These are phyloP conservation scores for Garra rufa DNA, from an alignment of 2,113 vertebrate genomes.

Conservation along the genomic window DNA sequence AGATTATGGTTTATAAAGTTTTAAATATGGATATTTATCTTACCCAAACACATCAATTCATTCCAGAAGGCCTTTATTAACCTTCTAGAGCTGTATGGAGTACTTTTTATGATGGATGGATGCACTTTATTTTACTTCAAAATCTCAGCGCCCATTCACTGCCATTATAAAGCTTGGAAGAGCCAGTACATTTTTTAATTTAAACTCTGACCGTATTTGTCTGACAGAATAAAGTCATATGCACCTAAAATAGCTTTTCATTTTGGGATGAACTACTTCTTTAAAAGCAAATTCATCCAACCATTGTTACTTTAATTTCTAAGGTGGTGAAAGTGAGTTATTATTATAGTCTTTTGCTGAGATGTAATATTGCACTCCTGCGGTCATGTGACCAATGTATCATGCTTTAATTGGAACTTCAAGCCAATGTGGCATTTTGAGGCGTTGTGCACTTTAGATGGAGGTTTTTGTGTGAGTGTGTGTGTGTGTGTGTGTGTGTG, in stretches of 20 bases:
- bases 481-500: neutral
- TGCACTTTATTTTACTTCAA: too few relatives aligned
- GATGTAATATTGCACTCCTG: neutral
- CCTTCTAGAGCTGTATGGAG: too few relatives aligned
- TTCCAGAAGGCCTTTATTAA: too few relatives aligned
- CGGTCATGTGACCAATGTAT: neutral
- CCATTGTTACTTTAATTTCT: neutral
- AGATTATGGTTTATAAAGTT: too few relatives aligned
- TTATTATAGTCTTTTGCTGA: constrained; percentile 8
- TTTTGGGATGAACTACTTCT: neutral
- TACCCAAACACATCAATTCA: too few relatives aligned
- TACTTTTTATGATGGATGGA: too few relatives aligned
- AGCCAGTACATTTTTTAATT: too few relatives aligned
- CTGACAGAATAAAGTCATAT: too few relatives aligned
- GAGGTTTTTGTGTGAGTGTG: neutral
- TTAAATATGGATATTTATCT: too few relatives aligned
- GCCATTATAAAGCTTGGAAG: too few relatives aligned
- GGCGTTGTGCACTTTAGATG: neutral
- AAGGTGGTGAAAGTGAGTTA: neutral
- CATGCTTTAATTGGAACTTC: neutral
- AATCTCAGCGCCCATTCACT: too few relatives aligned
- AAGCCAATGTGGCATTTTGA: neutral
- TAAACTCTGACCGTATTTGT: too few relatives aligned
- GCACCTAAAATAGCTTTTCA: neutral
- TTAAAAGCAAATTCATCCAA: neutral